phyloP scores from a whole-genome alignment of 2,888 invertebrate genomes.

The Brachyptera risi region DNA sequence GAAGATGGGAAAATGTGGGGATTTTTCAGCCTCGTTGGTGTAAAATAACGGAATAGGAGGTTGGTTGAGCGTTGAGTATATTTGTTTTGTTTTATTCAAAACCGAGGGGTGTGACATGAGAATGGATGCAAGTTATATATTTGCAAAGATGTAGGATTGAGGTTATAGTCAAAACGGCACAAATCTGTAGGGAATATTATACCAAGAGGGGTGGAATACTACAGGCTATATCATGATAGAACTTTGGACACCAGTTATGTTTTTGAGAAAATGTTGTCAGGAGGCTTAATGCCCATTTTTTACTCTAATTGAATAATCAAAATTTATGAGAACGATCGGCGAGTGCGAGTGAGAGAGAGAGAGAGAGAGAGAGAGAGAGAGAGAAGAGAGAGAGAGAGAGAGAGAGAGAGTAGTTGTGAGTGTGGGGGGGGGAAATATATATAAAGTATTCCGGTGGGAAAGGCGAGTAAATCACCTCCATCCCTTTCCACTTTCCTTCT shows the following conservation, averaged over 20 bases:
- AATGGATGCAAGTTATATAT: constrained; percentile 8
- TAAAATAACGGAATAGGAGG: neutral
- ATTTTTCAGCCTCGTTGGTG: neutral
- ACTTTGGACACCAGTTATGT: constrained; percentile 14
- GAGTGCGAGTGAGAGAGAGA: constrained; percentile 32
- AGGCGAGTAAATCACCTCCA: constrained; percentile 27
- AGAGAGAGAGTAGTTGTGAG: constrained; percentile 31
- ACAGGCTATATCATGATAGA: constrained; percentile 6
- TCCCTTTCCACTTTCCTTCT: constrained; percentile 16
- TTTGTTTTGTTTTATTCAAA: neutral
- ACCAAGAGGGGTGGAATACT: neutral
- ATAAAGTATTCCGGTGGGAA: constrained; percentile 31
- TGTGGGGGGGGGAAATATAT: constrained; percentile 22
- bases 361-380: constrained; percentile 11
- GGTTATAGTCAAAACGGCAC: constrained; percentile 26
- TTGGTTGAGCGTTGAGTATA: constrained; percentile 13
- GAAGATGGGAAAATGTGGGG: neutral
- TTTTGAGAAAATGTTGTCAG: constrained; percentile 17
- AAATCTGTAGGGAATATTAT: constrained; percentile 9
- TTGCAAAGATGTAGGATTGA: constrained; percentile 18
- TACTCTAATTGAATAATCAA: constrained; percentile 32
- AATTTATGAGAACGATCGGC: constrained; percentile 29
- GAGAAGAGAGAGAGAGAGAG: constrained; percentile 32
- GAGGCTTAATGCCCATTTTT: constrained; percentile 31
- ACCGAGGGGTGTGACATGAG: constrained; percentile 31